A percentile compares a stretch with the other conserved stretches of the same genome.
Conservation (phyloP, 2,113 vertebrate genomes). For the Oncorhynchus keta region DNA sequence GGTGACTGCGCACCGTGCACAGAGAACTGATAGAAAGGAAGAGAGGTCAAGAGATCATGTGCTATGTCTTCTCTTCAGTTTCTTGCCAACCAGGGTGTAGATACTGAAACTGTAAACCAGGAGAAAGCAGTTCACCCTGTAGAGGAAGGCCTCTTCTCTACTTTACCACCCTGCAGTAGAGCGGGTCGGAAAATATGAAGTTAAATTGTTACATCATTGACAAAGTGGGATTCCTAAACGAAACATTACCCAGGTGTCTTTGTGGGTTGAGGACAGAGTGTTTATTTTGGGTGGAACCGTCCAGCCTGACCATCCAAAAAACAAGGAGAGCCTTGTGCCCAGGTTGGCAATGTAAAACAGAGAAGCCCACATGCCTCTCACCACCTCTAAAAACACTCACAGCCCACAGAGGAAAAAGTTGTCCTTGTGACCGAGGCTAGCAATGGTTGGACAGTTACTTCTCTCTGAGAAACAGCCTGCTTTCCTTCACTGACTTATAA, state of each 20-base stretch:
- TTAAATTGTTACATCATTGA: background rate
- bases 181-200: no score
- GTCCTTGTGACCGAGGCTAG: constrained; percentile 8
- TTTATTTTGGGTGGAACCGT: constrained; percentile 20
- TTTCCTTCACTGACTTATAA: background rate
- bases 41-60: no score
- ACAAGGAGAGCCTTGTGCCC: constrained; percentile 43
- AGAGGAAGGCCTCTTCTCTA: no score
- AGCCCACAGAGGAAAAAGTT: background rate
- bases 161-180: no score
- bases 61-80: no score
- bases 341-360: constrained; percentile 6
- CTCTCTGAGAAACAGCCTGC: background rate
- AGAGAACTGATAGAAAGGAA: no score
- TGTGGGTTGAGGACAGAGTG: background rate
- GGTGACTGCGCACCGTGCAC: no score
- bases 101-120: no score
- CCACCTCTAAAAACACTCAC: constrained; percentile 9
- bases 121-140: no score
- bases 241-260: background rate
- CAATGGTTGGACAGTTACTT: background rate
- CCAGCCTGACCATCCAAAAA: constrained; percentile 28
- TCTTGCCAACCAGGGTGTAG: no score
- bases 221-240: background rate
- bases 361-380: constrained; percentile 6